phyloP scores from a whole-genome alignment of 2,113 vertebrate genomes.

The Thinocorus orbignyianus region DNA sequence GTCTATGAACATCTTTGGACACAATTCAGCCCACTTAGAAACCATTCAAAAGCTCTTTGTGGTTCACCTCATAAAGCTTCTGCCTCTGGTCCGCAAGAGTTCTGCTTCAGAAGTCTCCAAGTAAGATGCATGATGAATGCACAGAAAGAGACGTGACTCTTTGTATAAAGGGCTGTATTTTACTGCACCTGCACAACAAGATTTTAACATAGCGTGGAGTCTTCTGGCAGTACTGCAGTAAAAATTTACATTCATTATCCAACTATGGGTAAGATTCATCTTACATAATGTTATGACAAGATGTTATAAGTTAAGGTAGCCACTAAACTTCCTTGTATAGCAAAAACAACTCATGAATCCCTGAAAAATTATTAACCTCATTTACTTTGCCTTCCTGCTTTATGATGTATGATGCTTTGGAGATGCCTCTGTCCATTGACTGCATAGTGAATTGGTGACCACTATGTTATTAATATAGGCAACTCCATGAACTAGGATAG shows the following conservation, averaged over 20 bases:
- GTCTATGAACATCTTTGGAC: background rate
- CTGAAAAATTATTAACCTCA: fast-evolving
- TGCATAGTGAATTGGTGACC: background rate
- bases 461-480: background rate
- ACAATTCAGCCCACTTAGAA: background rate
- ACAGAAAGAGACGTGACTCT: background rate
- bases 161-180: background rate
- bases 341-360: background rate
- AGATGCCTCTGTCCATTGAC: background rate
- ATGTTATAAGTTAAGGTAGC: background rate
- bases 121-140: background rate
- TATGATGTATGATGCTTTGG: background rate
- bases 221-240: background rate
- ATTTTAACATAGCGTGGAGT: background rate
- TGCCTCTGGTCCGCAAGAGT: background rate
- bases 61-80: constrained; percentile 1
- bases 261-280: background rate
- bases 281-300: background rate
- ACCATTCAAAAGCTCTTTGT: constrained; percentile 30
- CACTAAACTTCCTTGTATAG: background rate
- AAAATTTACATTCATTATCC: background rate
- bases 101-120: background rate
- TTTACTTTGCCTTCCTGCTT: background rate
- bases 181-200: background rate
- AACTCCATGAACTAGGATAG: background rate